Evolutionary conservation across 53 echinoderm and acorn worm genomes (phyloP), one percentile per base, ranked within the genome.

Genomic region (Patiria pectinifera): DNA sequence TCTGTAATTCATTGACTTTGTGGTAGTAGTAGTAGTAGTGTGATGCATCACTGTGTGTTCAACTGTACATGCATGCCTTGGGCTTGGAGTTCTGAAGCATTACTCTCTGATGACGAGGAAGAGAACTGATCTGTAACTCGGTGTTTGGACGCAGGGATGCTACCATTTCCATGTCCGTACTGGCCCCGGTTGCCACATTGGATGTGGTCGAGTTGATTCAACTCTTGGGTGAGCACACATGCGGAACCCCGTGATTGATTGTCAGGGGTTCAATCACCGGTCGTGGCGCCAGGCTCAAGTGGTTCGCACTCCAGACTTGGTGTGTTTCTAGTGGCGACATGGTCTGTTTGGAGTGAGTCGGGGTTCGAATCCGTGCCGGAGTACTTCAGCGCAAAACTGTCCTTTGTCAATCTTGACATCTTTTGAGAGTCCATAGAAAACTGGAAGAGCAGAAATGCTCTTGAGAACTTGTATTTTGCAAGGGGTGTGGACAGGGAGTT

Each of bases 21-120:
- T 35, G 35, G 35, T 35, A 35, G 53, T 53, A 8, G 58, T 60
- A 45, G 59, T 78, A 45, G 10, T 59, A 35, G 59, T 35, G 53
- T 58, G 88, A 88, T 78, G 88, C 66, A 88, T 88, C 58, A 35
- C 60, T 74, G 86, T 53, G 72, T 86, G 48, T 58, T 25, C 35
- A 22, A 53, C 15, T 66, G 66, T 66, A 66, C 66, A 66, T 15
- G 66, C 66, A 14, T 13, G 66, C 66, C 66, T 18, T 14, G 66
- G 72, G 19, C 71, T 53, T 10, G 13, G 45, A 86, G 72, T 86
- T 75, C 15, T 76, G n/a, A 22, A n/a, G 45, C 48, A 16, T 79
- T 79, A 79, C 80, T 79, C 19, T 79, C 24, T 14, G 48, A 47
- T 79, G 11, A 46, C 4, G 4, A 47, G 4, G 80, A 44, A 79